Evolutionary conservation across 2,888 invertebrate species (phyloP), one percentile per base, ranked within the genome.

Genomic region (Phalera bucephala): DNA sequence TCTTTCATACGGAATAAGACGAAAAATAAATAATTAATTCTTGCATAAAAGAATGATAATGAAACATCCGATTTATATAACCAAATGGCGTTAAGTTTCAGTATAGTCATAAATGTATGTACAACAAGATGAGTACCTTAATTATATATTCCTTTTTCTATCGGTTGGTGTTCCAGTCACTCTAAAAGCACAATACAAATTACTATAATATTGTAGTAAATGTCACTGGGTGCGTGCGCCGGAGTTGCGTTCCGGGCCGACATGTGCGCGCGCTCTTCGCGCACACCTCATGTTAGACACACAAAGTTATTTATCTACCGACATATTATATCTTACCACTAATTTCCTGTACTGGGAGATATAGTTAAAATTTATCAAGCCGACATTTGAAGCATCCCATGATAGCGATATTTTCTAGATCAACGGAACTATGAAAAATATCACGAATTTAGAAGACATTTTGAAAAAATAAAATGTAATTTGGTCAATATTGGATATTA

Each of bases 331-430:
- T 14, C 27, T 80, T 80, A 81, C 64, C 49, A 57, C 84, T 88
- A 88, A 83, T 78, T 88, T 87, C 88, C 88, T 88, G 88, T 88
- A 88, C 86, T 85, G 87, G 80, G 80, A 87, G 84, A 87, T 87
- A 87, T 85, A 84, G 74, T 80, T 80, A 79, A 76, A 74, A 78
- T 71, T 72, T 58, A 71, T 64, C 64, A 67, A 68, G 72, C 73
- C 62, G 78, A 70, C 65, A 68, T 58, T 58, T 59, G 59, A 52
- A 60, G 57, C 62, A 65, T 63, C 56, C 50, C 58, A 52, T 31
- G 50, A 53, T 40, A 52, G 49, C 36, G 37, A 15, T 9, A 45
- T 44, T 3, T 22, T 22, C 2, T 22, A 22, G 5, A 17, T 17
- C 5, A 17, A 17, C 17, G 17, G 17, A 3, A 17, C 17, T 17